Evolutionary conservation across 2,888 invertebrate genomes (phyloP).

Genomic region (Epistrophe eligans): DNA sequence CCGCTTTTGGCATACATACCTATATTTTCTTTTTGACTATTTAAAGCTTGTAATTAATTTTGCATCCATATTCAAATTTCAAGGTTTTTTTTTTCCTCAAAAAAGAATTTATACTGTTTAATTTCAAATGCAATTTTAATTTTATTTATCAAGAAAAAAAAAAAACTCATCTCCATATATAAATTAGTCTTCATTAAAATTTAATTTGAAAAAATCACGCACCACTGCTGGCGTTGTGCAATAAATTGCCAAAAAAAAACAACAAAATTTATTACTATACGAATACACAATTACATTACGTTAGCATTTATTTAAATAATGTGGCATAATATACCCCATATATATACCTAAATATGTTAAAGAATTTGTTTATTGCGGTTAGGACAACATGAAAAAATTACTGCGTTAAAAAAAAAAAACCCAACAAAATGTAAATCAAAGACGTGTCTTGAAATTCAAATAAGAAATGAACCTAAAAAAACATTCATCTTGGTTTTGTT

Average conservation of each 20-base stretch:
- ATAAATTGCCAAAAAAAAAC: not conserved
- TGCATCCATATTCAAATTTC: not conserved
- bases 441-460: slow-evolving; percentile 29
- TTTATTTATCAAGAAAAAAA: not conserved
- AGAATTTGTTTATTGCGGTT: slow-evolving; percentile 23
- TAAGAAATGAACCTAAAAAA: not conserved
- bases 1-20: too few relatives aligned
- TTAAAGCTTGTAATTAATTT: not conserved
- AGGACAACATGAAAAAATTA: slow-evolving; percentile 14
- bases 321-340: not conserved
- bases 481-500: not conserved
- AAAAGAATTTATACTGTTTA: not conserved
- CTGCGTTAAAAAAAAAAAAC: not conserved
- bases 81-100: not conserved
- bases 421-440: slow-evolving; percentile 19
- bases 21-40: not conserved
- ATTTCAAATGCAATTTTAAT: not conserved
- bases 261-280: slow-evolving; percentile 6
- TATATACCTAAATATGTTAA: not conserved
- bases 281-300: not conserved
- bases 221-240: not conserved
- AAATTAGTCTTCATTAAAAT: slow-evolving; percentile 20
- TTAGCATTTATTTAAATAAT: slow-evolving; percentile 13
- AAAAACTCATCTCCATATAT: not conserved
- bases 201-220: slow-evolving; percentile 29